Base-by-base conservation (phyloP, 2,888 invertebrate species). In the Melieria omissa region DNA sequence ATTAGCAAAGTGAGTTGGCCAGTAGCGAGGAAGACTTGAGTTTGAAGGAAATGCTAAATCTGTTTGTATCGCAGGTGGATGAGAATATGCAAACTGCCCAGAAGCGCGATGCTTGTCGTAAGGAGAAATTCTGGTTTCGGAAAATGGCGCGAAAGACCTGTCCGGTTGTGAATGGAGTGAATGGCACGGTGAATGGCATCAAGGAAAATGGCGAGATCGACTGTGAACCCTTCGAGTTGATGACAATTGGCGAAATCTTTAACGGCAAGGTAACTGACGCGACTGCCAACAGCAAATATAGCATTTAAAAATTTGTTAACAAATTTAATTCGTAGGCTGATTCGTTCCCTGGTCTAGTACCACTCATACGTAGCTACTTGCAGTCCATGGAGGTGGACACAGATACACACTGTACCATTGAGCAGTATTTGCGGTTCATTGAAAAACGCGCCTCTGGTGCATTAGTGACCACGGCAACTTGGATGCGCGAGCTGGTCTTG, bases 11-110 rank as follows among this genome's bases (percentile, higher is more conserved):
- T 94, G 78, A 80, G 65, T 61, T 8, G 49, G 2, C 14, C 29
- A 29, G 29, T 29, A 29, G 29, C 29, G 29, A 29, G 3, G 2
- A 29, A 29, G 1, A 29, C 29, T 3, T 29, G 29, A 29, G 29
- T 29, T 29, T 29, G 29, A 29, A 29, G 29, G 29, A 29, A 29
- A 29, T 29, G 29, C 29, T 29, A 29, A 29, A 12, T 12, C 9
- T 58, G 9, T 16, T 14, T 58, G 29, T 29, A 29, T 70, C 65
- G 49, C 76, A 91, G 91, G 93, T 96, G 67, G 97, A 98, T 85
- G 98, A 98, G 88, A 99, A 99, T 87, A 97, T 99, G 97, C 92
- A 93, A 83, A 93, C 92, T 70, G 98, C 98, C 0, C 98, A 98
- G 88, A 94, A 93, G 82, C 91, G 95, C 70, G 93, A 96, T 87